Percentiles rank a stretch among this genome's conserved stretches.
These are phyloP conservation scores for Atherinomorus stipes DNA, from an alignment of 2,113 vertebrate species.

Conservation along the genomic window DNA sequence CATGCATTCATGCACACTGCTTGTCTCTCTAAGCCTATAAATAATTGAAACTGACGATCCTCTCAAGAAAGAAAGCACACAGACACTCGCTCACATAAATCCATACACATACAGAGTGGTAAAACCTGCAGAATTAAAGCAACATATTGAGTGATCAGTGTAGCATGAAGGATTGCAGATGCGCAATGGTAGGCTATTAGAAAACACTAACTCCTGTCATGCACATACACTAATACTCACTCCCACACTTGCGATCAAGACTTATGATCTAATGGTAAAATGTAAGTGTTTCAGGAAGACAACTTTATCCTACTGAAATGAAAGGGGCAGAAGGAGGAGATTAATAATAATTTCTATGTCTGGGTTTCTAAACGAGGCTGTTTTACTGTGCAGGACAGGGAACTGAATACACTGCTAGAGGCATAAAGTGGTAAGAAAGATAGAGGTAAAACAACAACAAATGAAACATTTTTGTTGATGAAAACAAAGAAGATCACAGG, in stretches of 20 bases:
- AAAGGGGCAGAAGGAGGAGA: neutral
- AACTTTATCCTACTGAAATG: conserved; percentile 10
- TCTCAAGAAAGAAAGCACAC: conserved; percentile 19
- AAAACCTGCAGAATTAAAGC: conserved; percentile 23
- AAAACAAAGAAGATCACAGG: neutral
- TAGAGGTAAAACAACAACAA: conserved; percentile 3
- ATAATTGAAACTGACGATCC: conserved; percentile 38
- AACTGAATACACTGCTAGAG: neutral
- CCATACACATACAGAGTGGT: neutral
- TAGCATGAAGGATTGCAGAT: conserved; percentile 37
- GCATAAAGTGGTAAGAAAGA: neutral
- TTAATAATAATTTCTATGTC: conserved; percentile 13
- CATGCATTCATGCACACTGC: neutral
- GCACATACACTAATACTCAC: neutral
- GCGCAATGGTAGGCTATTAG: neutral
- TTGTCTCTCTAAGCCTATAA: conserved; percentile 23
- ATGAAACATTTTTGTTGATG: neutral
- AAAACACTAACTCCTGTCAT: neutral
- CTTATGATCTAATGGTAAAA: conserved; percentile 19
- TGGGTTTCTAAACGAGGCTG: conserved; percentile 5
- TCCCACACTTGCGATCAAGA: neutral
- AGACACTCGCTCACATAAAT: neutral
- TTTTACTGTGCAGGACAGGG: neutral
- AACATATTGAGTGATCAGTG: conserved; percentile 24
- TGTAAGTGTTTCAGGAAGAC: conserved; percentile 20